These are phyloP conservation scores for Akabosia matsudoensis DNA, from an alignment of 1,140 invertebrate genomes.

Conservation along the genomic window DNA sequence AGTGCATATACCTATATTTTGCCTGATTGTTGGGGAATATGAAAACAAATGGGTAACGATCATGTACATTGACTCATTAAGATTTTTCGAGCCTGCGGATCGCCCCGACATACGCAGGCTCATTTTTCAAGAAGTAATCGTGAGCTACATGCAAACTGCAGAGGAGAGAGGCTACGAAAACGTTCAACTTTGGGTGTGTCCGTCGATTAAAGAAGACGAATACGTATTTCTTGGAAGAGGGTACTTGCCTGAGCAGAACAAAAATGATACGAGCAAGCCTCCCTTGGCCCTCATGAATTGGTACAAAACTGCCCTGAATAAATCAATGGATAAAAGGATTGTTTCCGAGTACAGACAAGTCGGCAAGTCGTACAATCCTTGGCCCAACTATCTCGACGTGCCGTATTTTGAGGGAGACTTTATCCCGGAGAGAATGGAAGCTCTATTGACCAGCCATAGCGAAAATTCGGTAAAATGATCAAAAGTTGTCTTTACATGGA, in stretches of 20 bases:
- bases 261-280: not conserved
- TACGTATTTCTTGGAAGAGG: conserved; percentile 2
- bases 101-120: not conserved
- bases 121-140: not conserved
- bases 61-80: not conserved
- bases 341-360: too few species aligned
- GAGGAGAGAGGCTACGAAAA: not conserved
- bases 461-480: too few species aligned
- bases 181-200: not conserved
- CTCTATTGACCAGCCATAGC: too few species aligned
- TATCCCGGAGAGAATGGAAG: too few species aligned
- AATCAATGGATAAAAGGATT: too few species aligned
- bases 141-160: not conserved
- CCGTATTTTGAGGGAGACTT: too few species aligned
- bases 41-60: not conserved
- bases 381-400: too few species aligned
- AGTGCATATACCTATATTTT: not conserved
- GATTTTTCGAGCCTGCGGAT: not conserved
- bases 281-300: not conserved
- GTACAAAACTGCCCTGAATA: not conserved
- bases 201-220: not conserved
- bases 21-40: not conserved
- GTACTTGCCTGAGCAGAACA: not conserved
- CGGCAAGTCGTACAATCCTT: too few species aligned
- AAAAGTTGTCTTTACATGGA: too few species aligned